phyloP scores from a whole-genome alignment of 2,888 invertebrate genomes.

The Chrysomela aeneicollis region DNA sequence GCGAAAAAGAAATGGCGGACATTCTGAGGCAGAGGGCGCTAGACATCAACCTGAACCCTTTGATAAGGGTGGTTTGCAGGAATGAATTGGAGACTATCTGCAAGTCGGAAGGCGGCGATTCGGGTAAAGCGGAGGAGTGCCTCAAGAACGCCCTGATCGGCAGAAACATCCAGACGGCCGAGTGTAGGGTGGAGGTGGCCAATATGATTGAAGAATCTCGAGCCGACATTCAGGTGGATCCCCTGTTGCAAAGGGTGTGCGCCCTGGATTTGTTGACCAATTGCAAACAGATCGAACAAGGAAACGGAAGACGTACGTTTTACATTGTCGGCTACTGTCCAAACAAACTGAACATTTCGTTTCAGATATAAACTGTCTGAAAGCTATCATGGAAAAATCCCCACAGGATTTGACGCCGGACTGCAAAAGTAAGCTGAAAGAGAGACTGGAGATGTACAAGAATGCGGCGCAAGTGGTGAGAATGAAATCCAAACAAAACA shows the following conservation, averaged over 20 bases:
- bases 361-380: constrained; percentile 79
- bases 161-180: constrained; percentile 75
- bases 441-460: constrained; percentile 89
- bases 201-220: constrained; percentile 87
- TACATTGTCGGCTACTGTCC: too few species aligned
- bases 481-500: constrained; percentile 15
- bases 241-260: constrained; percentile 88
- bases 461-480: constrained; percentile 77
- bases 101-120: constrained; percentile 64
- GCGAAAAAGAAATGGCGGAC: constrained; percentile 83
- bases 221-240: constrained; percentile 96
- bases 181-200: constrained; percentile 86
- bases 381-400: constrained; percentile 72
- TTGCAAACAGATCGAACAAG: constrained; percentile 82
- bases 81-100: constrained; percentile 75
- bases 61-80: constrained; percentile 76
- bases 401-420: constrained; percentile 76
- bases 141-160: constrained; percentile 83
- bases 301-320: constrained; percentile 89
- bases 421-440: constrained; percentile 81
- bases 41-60: constrained; percentile 89
- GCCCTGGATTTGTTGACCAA: constrained; percentile 82
- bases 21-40: constrained; percentile 88
- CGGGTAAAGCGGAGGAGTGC: constrained; percentile 85
- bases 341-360: too few species aligned